Evolutionary conservation across 2,113 vertebrate species (phyloP).

Genomic region (Myotis lucifugus): DNA sequence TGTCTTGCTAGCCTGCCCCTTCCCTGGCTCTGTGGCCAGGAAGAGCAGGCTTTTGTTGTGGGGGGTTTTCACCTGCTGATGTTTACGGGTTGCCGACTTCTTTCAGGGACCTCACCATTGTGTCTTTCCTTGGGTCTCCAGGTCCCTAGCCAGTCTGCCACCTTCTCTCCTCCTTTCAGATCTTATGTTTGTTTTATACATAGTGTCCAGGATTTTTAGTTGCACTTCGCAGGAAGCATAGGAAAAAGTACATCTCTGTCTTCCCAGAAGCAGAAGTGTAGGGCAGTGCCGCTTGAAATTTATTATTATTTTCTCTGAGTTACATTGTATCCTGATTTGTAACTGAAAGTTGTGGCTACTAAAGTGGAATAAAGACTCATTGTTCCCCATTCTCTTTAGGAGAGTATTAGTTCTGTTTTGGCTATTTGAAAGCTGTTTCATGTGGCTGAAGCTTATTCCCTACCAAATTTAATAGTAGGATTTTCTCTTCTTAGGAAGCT

Average conservation of each 20-base stretch:
- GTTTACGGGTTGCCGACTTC: not conserved
- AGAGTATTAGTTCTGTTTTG: not conserved
- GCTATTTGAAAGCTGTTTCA: not conserved
- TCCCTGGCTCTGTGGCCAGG: not conserved
- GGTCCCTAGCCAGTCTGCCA: not conserved
- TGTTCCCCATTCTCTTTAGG: not conserved
- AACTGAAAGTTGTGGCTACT: not conserved
- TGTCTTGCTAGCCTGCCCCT: not conserved
- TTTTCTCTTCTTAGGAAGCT: not conserved
- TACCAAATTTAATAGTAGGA: not conserved
- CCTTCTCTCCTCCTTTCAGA: not conserved
- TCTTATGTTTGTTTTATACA: not conserved
- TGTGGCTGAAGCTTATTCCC: not conserved
- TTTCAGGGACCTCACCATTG: not conserved
- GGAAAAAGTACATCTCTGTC: not conserved
- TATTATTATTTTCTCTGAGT: not conserved
- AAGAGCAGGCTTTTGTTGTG: not conserved
- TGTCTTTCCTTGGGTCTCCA: not conserved
- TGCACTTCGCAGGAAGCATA: not conserved
- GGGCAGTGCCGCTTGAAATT: not conserved
- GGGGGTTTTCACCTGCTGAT: not conserved
- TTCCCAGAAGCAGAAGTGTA: not conserved
- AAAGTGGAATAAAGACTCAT: not conserved
- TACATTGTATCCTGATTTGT: not conserved
- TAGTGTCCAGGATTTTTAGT: not conserved